Conservation (phyloP, 1,140 invertebrate species). For the Brachionus koreanus region DNA sequence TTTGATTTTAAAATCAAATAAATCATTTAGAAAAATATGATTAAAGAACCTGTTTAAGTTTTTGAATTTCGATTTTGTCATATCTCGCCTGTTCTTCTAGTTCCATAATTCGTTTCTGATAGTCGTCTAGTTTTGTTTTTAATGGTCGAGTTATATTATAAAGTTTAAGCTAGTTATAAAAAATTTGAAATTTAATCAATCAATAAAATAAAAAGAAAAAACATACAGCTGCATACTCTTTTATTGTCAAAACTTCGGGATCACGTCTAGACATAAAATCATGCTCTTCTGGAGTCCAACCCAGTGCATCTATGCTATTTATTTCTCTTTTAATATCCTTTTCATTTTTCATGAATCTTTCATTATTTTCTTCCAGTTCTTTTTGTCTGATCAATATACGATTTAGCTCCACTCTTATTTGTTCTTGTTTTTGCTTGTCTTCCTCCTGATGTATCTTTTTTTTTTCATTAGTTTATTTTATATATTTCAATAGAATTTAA, state of each 20-base stretch:
- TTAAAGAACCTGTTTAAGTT: background rate
- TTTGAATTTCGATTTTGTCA: background rate
- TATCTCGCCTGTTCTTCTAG: slow-evolving; percentile 29
- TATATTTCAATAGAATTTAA: background rate
- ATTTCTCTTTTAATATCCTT: slow-evolving; percentile 50
- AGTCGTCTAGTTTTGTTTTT: slow-evolving; percentile 36
- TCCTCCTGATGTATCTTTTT: slow-evolving; percentile 54
- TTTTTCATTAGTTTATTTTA: slow-evolving; percentile 27
- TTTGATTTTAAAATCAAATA: background rate
- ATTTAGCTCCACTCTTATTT: slow-evolving; percentile 53
- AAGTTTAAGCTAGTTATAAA: slow-evolving; percentile 21
- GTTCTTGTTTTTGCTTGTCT: slow-evolving; percentile 52
- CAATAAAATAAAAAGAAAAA: background rate
- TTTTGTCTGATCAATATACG: slow-evolving; percentile 52
- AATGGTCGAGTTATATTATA: slow-evolving; percentile 16
- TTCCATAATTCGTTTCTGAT: background rate
- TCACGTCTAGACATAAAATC: slow-evolving; percentile 50
- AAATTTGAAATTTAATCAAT: background rate
- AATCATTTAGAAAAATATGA: too few relatives aligned
- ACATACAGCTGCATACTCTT: slow-evolving; percentile 57
- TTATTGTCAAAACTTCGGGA: slow-evolving; percentile 54
- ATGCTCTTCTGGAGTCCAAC: slow-evolving; percentile 55
- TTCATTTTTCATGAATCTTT: slow-evolving; percentile 54
- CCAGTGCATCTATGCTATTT: slow-evolving; percentile 51
- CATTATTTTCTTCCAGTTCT: slow-evolving; percentile 57